Base-by-base conservation (phyloP, 1,140 invertebrate species). In the Leptinotarsa undecemlineata region DNA sequence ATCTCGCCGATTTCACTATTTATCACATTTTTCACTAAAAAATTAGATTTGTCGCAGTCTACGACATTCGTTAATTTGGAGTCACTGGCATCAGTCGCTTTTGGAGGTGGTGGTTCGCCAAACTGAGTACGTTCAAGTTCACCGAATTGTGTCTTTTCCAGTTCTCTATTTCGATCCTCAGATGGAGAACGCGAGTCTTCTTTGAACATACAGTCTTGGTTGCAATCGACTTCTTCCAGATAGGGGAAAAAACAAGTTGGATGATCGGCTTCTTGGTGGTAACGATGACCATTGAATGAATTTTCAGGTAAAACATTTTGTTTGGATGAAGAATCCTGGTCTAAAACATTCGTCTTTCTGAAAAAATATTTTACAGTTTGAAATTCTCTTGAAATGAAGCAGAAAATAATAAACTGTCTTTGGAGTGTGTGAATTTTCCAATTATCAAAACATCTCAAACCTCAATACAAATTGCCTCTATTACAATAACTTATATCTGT, bases 131-230 rank as follows among this genome's bases (percentile, higher is more conserved):
- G 63, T 42, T 42, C 33, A 17, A 47, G 67, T 68, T 68, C 67
- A 17, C 67, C 67, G 11, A 68, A 68, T 21, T 72, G 20, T 11
- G 33, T 21, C 42, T 62, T 64, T 13, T 73, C 72, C 20, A 79
- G 47, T 20, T 73, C 74, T 19, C 72, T 72, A 48, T 74, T 75
- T 68, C 74, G 74, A 64, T 78, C 77, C 64, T 80, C 77, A 21
- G 74, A 75, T 17, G 74, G 26, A 5, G 15, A 15, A 6, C 15
- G 51, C 26, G 62, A 72, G 3, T 68, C 42, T 26, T 73, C 72
- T 48, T 81, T 81, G 62, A 75, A 82, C 14, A 81, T 81, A 67
- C 80, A 82, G 72, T 82, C 80, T 48, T 76, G 78, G 61, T 79
- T 79, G 62, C 81, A 82, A 64, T 78, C 80, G 23, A 69, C 73